phyloP scores from a whole-genome alignment of 2,113 vertebrate genomes.

The Bufo bufo region DNA sequence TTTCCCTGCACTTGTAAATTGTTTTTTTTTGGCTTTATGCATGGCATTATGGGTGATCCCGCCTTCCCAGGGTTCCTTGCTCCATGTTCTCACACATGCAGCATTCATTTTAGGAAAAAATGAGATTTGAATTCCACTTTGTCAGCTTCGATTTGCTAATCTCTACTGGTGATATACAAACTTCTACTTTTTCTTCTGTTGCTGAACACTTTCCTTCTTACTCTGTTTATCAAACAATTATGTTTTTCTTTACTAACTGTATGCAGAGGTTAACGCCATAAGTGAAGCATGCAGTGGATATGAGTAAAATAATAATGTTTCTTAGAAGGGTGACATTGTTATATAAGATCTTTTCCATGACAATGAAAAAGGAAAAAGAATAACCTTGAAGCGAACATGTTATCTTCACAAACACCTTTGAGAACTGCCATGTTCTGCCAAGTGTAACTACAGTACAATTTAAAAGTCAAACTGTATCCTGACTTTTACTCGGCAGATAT shows the following conservation, averaged over 20 bases:
- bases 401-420: conserved; percentile 44
- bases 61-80: no score
- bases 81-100: no score
- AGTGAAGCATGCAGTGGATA: background rate
- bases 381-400: background rate
- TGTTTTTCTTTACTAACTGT: background rate
- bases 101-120: no score
- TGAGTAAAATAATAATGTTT: background rate
- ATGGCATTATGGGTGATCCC: no score
- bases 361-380: background rate
- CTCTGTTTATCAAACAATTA: background rate
- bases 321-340: background rate
- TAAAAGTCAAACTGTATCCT: conserved; percentile 34
- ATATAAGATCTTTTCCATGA: background rate
- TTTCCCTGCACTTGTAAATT: no score
- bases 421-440: conserved; percentile 40
- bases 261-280: background rate
- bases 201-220: background rate
- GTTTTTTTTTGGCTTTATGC: no score
- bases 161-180: no score
- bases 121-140: no score
- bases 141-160: no score
- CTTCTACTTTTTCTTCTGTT: no score
- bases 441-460: conserved; percentile 25
- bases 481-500: background rate